A percentile compares a stretch with the other conserved stretches of the same genome.
phyloP scores from a whole-genome alignment of 2,888 invertebrate species.

The Epinotia demarniana region DNA sequence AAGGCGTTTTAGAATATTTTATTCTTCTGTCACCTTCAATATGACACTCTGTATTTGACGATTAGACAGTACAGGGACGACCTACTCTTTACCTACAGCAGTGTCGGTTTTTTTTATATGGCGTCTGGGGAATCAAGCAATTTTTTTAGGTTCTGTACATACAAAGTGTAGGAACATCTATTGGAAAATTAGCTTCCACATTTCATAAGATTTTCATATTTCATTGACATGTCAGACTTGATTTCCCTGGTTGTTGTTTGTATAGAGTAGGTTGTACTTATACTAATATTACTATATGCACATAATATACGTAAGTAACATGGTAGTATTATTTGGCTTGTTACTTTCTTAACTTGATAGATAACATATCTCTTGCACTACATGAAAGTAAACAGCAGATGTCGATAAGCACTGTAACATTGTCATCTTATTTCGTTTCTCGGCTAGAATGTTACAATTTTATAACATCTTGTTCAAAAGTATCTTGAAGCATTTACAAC shows the following conservation, averaged over 20 bases:
- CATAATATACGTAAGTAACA: background rate
- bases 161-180: too few relatives aligned
- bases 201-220: background rate
- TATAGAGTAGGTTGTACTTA: background rate
- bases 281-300: background rate
- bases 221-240: background rate
- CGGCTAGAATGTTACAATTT: background rate
- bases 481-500: too few relatives aligned
- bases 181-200: background rate
- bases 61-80: background rate
- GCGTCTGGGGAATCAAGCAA: background rate
- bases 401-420: constrained; percentile 7
- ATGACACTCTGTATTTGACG: background rate
- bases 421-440: background rate
- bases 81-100: background rate
- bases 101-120: background rate
- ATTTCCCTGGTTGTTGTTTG: background rate
- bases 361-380: background rate
- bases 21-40: background rate
- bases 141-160: background rate
- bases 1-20: too few relatives aligned
- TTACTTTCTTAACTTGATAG: background rate
- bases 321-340: constrained; percentile 1
- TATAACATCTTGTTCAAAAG: too few relatives aligned
- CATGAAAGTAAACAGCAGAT: constrained; percentile 4